Evolutionary conservation across 2,888 invertebrate species (phyloP).

Genomic region (Sinelater perroti): DNA sequence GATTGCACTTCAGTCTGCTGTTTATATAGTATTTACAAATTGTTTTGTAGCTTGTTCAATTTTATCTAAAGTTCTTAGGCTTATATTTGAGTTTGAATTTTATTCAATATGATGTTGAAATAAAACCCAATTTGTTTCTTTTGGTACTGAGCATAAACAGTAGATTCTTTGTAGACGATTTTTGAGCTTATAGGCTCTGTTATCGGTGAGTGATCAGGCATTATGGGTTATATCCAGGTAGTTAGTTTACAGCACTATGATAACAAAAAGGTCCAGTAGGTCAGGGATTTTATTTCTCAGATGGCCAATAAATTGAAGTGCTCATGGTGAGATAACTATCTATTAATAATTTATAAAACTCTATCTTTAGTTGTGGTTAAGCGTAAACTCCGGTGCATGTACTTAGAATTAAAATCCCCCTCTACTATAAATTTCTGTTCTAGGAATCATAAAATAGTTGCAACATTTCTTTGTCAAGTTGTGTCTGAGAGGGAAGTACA

Average conservation of each 20-base stretch:
- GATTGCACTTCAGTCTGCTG: neutral
- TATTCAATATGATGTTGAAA: conserved; percentile 4
- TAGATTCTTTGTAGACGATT: neutral
- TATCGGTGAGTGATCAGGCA: conserved; percentile 1
- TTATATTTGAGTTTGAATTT: conserved; percentile 5
- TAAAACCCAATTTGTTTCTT: conserved; percentile 3
- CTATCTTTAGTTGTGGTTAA: conserved; percentile 6
- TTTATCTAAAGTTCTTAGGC: conserved; percentile 9
- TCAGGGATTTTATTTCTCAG: conserved; percentile 3
- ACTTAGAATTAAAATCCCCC: conserved; percentile 10
- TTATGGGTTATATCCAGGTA: neutral
- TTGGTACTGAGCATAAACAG: too few relatives aligned
- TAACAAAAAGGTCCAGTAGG: conserved; percentile 7
- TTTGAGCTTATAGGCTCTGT: conserved; percentile 7
- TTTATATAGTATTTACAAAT: conserved; percentile 3
- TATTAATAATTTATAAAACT: neutral
- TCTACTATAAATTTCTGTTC: conserved; percentile 9
- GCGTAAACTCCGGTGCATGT: conserved; percentile 1
- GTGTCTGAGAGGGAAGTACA: conserved; percentile 13
- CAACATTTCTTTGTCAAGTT: conserved; percentile 1
- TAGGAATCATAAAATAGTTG: neutral
- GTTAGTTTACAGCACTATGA: neutral
- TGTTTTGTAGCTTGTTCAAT: conserved; percentile 6
- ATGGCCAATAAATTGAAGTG: conserved; percentile 10
- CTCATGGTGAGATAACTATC: neutral